A percentile compares a stretch with the other conserved stretches of the same genome.
phyloP scores from a whole-genome alignment of 2,888 invertebrate genomes.

The Coelinius sp. region DNA sequence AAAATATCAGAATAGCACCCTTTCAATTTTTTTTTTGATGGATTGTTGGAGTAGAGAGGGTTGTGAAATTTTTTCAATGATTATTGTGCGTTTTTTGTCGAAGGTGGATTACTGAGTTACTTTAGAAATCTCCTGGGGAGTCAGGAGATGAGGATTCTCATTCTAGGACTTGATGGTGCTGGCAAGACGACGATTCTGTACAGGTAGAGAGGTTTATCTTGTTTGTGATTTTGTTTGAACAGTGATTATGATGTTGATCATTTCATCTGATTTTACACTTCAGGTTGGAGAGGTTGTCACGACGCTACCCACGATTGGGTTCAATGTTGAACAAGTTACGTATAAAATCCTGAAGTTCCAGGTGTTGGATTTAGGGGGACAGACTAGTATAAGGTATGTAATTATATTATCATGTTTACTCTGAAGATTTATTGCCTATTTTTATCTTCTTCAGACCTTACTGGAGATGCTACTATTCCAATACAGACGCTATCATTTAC shows the following conservation, averaged over 20 bases:
- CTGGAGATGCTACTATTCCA: slow-evolving; percentile 99
- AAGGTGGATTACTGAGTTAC: slow-evolving; percentile 96
- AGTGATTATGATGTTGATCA: neutral
- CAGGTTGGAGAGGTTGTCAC: slow-evolving; percentile 99
- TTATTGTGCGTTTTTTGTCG: neutral
- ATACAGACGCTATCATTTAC: slow-evolving; percentile 99
- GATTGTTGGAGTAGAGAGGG: no score
- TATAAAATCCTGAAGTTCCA: slow-evolving; percentile 99
- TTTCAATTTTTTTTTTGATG: no score
- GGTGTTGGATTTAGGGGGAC: slow-evolving; percentile 99
- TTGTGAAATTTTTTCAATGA: neutral
- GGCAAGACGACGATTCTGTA: slow-evolving; percentile 99
- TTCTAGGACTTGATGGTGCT: slow-evolving; percentile 97
- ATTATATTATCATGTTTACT: slow-evolving; percentile 28
- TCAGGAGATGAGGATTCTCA: slow-evolving; percentile 97
- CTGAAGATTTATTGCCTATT: neutral
- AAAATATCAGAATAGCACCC: no score
- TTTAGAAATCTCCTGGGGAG: slow-evolving; percentile 96
- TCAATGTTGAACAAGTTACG: slow-evolving; percentile 99
- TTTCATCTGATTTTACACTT: slow-evolving; percentile 74
- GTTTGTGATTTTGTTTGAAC: neutral
- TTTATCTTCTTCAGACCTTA: slow-evolving; percentile 84
- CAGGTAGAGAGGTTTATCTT: slow-evolving; percentile 71
- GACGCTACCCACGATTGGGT: slow-evolving; percentile 98
- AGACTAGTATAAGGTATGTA: slow-evolving; percentile 94